Percentiles rank a stretch among this genome's conserved stretches.
These are phyloP conservation scores for Meteorus sp. DNA, from an alignment of 1,140 invertebrate species.

Conservation along the genomic window DNA sequence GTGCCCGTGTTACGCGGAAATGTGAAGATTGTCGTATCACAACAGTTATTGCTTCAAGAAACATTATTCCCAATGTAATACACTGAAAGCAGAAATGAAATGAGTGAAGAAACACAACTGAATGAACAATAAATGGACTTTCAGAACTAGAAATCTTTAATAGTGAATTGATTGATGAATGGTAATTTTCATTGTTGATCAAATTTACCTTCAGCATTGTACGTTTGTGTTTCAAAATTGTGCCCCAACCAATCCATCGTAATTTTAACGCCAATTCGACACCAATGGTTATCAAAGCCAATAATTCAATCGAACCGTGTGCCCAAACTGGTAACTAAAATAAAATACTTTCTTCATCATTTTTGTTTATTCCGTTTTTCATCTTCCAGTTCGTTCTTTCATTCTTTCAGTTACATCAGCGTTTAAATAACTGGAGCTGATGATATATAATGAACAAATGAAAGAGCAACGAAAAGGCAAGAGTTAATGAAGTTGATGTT, in stretches of 20 bases:
- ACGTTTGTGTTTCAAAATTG: constrained; percentile 81
- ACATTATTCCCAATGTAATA: constrained; percentile 79
- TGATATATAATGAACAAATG: too few relatives aligned
- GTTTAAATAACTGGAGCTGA: too few relatives aligned
- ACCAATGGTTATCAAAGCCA: constrained; percentile 75
- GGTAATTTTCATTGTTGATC: background rate
- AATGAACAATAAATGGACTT: background rate
- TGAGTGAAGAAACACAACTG: background rate
- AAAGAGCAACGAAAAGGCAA: too few relatives aligned
- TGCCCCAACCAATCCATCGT: constrained; percentile 82
- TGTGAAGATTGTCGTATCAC: constrained; percentile 82
- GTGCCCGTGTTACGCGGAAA: constrained; percentile 82
- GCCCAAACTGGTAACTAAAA: constrained; percentile 72
- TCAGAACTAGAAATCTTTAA: background rate
- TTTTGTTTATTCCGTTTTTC: too few relatives aligned
- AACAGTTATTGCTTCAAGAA: constrained; percentile 81
- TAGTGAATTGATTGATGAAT: background rate
- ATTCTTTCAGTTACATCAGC: too few relatives aligned
- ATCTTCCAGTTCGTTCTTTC: too few relatives aligned
- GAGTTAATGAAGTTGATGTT: too few relatives aligned
- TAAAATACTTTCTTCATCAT: constrained; percentile 11
- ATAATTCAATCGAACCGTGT: constrained; percentile 82
- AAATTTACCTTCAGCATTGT: constrained; percentile 79
- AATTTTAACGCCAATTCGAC: constrained; percentile 80
- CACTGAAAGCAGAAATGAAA: constrained; percentile 63